A percentile compares a stretch with the other conserved stretches of the same genome.
Evolutionary conservation across 2,888 invertebrate genomes (phyloP).

Genomic region (Ctena decussata): DNA sequence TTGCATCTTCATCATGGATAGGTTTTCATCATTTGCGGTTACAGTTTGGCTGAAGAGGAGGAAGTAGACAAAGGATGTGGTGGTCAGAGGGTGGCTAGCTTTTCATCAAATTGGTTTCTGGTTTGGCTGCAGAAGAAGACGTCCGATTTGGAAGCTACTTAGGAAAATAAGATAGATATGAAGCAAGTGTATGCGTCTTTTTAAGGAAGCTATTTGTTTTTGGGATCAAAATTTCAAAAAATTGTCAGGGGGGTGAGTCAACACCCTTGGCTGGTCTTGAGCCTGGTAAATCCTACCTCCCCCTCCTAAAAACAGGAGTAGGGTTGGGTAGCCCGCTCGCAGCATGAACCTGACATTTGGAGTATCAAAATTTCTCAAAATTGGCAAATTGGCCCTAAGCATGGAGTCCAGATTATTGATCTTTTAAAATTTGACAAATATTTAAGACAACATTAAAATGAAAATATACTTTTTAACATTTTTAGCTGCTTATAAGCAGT

Average conservation of each 20-base stretch:
- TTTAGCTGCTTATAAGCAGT: too few species aligned
- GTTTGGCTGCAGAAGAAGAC: too few species aligned
- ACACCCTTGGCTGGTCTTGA: constrained; percentile 75
- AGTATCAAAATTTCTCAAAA: constrained; percentile 18
- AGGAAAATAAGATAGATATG: constrained; percentile 66
- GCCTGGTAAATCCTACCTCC: constrained; percentile 76
- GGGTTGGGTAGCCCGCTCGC: constrained; percentile 80
- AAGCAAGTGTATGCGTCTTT: constrained; percentile 59
- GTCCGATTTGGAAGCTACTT: not conserved
- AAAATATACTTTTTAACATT: too few species aligned
- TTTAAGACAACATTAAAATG: too few species aligned
- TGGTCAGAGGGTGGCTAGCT: too few species aligned
- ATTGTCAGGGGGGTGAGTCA: constrained; percentile 69
- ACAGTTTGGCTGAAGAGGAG: too few species aligned
- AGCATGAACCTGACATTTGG: constrained; percentile 64
- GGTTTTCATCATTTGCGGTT: too few species aligned
- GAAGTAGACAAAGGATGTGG: too few species aligned
- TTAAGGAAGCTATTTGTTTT: constrained; percentile 13
- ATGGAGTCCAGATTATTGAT: too few species aligned
- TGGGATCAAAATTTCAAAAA: constrained; percentile 32
- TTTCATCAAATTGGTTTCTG: too few species aligned
- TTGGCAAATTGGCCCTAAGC: not conserved
- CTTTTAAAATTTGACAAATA: too few species aligned
- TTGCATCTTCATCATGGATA: too few species aligned
- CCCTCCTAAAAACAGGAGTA: constrained; percentile 70